A percentile compares a stretch with the other conserved stretches of the same genome.
Conservation (phyloP, 2,113 vertebrate genomes). For the Amblyopsis rosae region DNA sequence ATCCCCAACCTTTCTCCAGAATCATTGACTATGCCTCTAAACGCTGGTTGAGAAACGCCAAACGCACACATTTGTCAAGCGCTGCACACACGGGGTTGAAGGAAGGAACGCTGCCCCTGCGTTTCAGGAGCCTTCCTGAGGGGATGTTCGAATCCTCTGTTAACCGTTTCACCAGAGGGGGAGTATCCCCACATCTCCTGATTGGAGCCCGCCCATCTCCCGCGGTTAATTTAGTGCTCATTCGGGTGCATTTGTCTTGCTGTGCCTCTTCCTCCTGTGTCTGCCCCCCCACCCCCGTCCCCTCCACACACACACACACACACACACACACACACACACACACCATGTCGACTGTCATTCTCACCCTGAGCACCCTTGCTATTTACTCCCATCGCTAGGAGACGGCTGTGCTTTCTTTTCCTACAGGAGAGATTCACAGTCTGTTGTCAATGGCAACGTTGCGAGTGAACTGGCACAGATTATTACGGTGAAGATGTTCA, state of each 20-base stretch:
- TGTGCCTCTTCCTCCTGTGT: constrained; percentile 27
- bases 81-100: no score
- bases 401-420: constrained; percentile 54
- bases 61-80: no score
- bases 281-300: constrained; percentile 28
- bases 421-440: constrained; percentile 59
- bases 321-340: no score
- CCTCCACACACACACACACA: neutral
- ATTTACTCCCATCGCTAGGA: constrained; percentile 73
- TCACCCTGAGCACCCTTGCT: constrained; percentile 34
- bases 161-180: no score
- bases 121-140: no score
- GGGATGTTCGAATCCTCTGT: no score
- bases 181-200: constrained; percentile 15
- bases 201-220: constrained; percentile 5
- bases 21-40: no score
- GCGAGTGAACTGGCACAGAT: constrained; percentile 55
- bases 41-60: no score
- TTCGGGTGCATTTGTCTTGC: constrained; percentile 60
- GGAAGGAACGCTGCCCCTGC: constrained; percentile 13
- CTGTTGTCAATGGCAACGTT: constrained; percentile 69
- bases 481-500: constrained; percentile 59
- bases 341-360: neutral
- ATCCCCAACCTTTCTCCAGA: neutral
- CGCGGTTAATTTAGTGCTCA: constrained; percentile 71